These are phyloP conservation scores for Aphelenchoides fujianensis DNA, from an alignment of 1,140 invertebrate genomes.

Conservation along the genomic window DNA sequence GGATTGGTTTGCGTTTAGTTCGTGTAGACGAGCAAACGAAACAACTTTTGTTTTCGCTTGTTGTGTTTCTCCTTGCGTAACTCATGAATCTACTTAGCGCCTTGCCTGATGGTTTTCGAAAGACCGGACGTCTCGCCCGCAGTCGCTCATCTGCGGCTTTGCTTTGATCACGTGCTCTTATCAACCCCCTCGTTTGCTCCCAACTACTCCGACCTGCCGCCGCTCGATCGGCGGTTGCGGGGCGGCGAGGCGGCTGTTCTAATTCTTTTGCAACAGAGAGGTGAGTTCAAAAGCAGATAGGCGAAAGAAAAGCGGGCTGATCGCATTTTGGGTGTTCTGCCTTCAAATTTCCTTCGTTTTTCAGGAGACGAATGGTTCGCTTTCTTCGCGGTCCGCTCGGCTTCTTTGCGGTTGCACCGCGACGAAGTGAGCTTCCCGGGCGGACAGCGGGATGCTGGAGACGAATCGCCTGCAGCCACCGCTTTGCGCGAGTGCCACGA, in stretches of 20 bases:
- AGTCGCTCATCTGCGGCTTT: too few species aligned
- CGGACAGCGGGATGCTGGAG: neutral
- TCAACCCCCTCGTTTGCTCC: too few species aligned
- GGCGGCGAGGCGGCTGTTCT: conserved; percentile 9
- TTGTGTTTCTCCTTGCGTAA: too few species aligned
- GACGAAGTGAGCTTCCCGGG: neutral
- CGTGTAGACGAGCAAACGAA: too few species aligned
- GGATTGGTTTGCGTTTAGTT: too few species aligned
- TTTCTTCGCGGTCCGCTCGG: conserved; percentile 3
- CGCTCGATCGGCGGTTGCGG: neutral
- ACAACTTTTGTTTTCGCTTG: too few species aligned
- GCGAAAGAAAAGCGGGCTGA: too few species aligned
- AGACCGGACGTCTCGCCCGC: too few species aligned
- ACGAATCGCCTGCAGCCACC: neutral
- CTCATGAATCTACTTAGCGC: too few species aligned
- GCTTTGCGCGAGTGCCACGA: conserved; percentile 5
- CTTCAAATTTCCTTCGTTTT: neutral
- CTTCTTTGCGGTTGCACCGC: neutral
- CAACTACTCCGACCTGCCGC: neutral
- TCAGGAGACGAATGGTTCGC: neutral
- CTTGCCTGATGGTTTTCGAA: too few species aligned
- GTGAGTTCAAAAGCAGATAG: neutral
- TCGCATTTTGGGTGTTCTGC: too few species aligned
- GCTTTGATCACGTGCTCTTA: too few species aligned
- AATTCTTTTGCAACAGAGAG: neutral